Conservation (phyloP, 2,113 vertebrate genomes). For the Scortum barcoo region DNA sequence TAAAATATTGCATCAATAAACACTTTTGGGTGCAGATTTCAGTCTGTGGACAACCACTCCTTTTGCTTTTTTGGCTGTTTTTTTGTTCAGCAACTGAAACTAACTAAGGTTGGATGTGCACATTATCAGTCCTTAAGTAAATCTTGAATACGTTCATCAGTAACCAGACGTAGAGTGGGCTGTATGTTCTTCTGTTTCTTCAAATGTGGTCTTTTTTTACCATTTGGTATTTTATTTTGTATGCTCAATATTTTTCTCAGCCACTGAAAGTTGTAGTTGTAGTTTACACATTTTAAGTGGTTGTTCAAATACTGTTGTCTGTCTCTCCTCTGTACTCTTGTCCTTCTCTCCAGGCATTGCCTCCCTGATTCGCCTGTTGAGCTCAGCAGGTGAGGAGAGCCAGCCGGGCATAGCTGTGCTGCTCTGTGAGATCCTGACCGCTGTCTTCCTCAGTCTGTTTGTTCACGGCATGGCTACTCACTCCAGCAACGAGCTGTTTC, state of each 20-base stretch:
- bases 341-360: conserved; percentile 85
- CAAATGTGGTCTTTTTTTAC: not conserved
- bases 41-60: not conserved
- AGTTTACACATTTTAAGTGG: not conserved
- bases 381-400: conserved; percentile 93
- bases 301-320: not conserved
- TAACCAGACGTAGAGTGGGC: not conserved
- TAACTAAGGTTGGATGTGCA: not conserved
- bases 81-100: not conserved
- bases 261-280: not conserved
- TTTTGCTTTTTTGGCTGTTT: not conserved
- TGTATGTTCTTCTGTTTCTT: not conserved
- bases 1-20: not conserved
- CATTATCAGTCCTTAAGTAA: not conserved
- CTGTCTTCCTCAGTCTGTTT: conserved; percentile 95
- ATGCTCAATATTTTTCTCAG: not conserved
- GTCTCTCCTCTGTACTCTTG: not conserved
- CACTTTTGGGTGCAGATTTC: not conserved
- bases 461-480: conserved; percentile 96
- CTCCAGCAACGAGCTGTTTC: conserved; percentile 94
- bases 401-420: conserved; percentile 92
- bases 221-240: not conserved
- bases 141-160: not conserved
- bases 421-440: conserved; percentile 96
- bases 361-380: conserved; percentile 88